phyloP scores from a whole-genome alignment of 2,797 vertebrate species.

The Sebastolobus altivelis region DNA sequence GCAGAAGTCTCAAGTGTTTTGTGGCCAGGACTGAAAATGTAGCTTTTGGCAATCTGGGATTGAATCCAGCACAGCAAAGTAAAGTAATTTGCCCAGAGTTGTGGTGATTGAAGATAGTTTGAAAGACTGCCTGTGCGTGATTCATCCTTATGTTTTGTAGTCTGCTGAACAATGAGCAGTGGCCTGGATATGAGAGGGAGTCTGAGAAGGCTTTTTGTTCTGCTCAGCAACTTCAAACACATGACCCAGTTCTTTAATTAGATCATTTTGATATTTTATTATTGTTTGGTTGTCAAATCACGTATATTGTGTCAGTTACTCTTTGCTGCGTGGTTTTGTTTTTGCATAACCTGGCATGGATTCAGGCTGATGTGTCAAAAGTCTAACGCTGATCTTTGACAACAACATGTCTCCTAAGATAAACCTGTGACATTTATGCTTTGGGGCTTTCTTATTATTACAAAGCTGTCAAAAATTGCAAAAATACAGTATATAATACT shows the following conservation, averaged over 20 bases:
- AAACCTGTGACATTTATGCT: conserved; percentile 27
- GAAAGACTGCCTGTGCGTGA: conserved; percentile 55
- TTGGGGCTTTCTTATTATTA: conserved; percentile 37
- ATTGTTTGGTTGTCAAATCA: conserved; percentile 48
- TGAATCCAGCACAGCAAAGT: conserved; percentile 50
- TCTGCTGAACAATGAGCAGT: conserved; percentile 74
- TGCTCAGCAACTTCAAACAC: conserved; percentile 50
- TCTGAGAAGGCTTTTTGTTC: conserved; percentile 55
- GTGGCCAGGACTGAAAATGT: conserved; percentile 23
- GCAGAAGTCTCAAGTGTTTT: conserved; percentile 57
- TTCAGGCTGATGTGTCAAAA: conserved; percentile 29
- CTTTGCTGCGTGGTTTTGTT: conserved; percentile 27
- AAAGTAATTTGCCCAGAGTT: conserved; percentile 41
- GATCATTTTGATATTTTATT: conserved; percentile 65
- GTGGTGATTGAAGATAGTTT: conserved; percentile 59
- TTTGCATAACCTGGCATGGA: conserved; percentile 15
- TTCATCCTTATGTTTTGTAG: conserved; percentile 65
- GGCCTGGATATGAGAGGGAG: conserved; percentile 62
- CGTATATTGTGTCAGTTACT: conserved; percentile 36
- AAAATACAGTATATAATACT: neutral
- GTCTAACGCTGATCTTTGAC: conserved; percentile 25
- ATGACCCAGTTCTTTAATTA: conserved; percentile 73
- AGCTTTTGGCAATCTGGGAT: conserved; percentile 46
- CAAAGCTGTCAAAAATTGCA: conserved; percentile 19
- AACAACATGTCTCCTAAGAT: conserved; percentile 17